These are phyloP conservation scores for Lepus oiostolus DNA, from an alignment of 2,797 vertebrate genomes.

Conservation along the genomic window DNA sequence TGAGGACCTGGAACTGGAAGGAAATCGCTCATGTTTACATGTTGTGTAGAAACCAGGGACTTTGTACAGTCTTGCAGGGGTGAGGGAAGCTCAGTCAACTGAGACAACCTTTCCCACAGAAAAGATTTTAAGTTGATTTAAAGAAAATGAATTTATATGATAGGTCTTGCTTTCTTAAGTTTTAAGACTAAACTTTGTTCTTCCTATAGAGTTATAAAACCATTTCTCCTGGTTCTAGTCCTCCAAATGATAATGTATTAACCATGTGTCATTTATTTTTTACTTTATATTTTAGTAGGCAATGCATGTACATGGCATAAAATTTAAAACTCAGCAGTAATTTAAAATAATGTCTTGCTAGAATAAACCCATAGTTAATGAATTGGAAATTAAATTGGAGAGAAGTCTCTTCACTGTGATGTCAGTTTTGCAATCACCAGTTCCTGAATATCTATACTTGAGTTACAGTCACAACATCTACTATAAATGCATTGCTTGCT, in stretches of 20 bases:
- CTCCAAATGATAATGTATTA: not conserved
- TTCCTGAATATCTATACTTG: not conserved
- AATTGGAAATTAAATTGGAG: constrained; percentile 6
- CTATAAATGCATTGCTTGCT: not conserved
- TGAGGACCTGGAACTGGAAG: not conserved
- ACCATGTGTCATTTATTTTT: not conserved
- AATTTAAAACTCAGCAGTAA: not conserved
- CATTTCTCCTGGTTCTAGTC: constrained; percentile 1
- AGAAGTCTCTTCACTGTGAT: not conserved
- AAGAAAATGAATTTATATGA: not conserved
- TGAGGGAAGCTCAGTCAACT: not conserved
- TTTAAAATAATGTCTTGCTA: not conserved
- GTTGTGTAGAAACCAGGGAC: not conserved
- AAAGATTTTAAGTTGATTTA: not conserved
- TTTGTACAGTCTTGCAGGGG: not conserved
- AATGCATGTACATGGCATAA: not conserved
- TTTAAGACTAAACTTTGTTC: not conserved
- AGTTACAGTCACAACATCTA: not conserved
- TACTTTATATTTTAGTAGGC: constrained; percentile 37
- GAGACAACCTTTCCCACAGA: not conserved
- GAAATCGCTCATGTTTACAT: not conserved
- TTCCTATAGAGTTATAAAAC: not conserved
- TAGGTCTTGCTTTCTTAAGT: not conserved
- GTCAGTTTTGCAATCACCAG: not conserved
- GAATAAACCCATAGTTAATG: not conserved